phyloP scores from a whole-genome alignment of 1,140 invertebrate species.

The Trialeurodes vaporariorum region DNA sequence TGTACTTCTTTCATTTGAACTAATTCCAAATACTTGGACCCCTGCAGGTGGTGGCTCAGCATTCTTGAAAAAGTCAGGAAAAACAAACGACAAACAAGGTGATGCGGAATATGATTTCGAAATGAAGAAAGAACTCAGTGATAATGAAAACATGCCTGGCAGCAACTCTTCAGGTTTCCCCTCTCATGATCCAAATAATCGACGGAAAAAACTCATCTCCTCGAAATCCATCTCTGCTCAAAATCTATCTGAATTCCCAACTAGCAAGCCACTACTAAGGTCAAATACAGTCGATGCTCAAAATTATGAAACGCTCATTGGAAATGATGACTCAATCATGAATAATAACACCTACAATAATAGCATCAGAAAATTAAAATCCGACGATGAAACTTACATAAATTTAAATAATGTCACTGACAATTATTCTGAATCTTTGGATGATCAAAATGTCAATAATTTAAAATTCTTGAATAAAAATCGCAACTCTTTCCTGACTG shows the following conservation, averaged over 20 bases:
- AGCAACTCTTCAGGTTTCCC: neutral
- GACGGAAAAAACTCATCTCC: neutral
- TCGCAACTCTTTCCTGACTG: no score
- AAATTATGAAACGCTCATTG: neutral
- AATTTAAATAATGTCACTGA: no score
- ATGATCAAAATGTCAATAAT: no score
- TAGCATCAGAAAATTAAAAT: no score
- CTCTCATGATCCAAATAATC: no score
- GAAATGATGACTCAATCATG: no score
- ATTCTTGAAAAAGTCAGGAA: neutral
- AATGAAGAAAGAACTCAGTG: neutral
- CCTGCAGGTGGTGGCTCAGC: neutral
- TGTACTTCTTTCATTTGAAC: no score
- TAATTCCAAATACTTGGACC: no score
- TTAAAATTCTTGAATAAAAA: no score
- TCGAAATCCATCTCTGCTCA: neutral
- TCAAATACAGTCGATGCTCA: neutral
- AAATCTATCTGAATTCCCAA: neutral
- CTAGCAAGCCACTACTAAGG: neutral
- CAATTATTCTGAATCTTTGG: no score
- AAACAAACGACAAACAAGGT: neutral
- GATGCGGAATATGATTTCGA: neutral
- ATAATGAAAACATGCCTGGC: neutral
- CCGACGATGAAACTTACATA: no score
- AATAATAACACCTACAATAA: no score